Conservation (phyloP, 2,888 invertebrate genomes). For the Limnephilus lunatus region DNA sequence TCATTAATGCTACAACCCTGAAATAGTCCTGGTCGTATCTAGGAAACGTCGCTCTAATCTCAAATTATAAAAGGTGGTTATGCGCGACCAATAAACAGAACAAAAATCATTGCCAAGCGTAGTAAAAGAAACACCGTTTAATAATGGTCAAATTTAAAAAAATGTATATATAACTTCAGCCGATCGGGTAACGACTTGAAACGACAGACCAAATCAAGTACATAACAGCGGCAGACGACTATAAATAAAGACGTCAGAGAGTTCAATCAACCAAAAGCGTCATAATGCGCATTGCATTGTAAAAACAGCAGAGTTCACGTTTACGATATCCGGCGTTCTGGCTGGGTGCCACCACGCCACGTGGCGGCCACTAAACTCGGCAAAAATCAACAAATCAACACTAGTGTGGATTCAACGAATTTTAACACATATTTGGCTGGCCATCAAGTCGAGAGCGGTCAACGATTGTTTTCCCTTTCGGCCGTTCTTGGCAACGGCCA, state of each 20-base stretch:
- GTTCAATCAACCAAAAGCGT: conserved; percentile 49
- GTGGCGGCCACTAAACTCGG: conserved; percentile 47
- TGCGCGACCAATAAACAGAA: neutral
- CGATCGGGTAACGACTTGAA: neutral
- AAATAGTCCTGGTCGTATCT: too few relatives aligned
- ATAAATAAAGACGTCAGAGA: conserved; percentile 32
- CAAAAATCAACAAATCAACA: conserved; percentile 43
- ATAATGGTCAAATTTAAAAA: neutral
- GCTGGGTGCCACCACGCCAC: conserved; percentile 42
- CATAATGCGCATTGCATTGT: conserved; percentile 45
- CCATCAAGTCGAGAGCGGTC: conserved; percentile 34
- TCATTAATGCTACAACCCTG: too few relatives aligned
- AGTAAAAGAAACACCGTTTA: neutral
- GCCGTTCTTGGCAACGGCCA: conserved; percentile 36
- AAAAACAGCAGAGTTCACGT: conserved; percentile 47
- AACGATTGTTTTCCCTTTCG: conserved; percentile 48
- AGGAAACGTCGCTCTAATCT: too few relatives aligned
- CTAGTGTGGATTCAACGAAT: neutral
- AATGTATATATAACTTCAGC: neutral
- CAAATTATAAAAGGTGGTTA: too few relatives aligned
- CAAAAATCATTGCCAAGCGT: neutral
- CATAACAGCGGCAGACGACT: neutral
- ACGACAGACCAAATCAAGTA: conserved; percentile 4
- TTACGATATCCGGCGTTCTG: conserved; percentile 48
- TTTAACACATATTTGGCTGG: conserved; percentile 42